Evolutionary conservation across 2,888 invertebrate species (phyloP).

Genomic region (Standfussiana lucernea): DNA sequence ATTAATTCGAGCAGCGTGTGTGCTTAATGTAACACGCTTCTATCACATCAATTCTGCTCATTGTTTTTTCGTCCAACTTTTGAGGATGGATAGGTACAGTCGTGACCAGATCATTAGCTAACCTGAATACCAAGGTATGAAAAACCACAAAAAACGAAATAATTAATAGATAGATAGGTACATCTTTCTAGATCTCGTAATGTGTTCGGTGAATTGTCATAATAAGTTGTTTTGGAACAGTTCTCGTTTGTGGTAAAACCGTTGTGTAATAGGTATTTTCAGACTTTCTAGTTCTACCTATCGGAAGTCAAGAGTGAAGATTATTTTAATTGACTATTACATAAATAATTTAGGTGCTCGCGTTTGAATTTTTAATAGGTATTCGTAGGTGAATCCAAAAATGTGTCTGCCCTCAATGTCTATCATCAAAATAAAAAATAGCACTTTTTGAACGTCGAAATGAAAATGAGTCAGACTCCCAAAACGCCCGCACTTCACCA

Average conservation of each 20-base stretch:
- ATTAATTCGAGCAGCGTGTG: background rate
- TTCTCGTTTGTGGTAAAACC: background rate
- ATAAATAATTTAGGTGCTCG: background rate
- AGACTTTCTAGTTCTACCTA: background rate
- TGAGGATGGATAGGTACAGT: background rate
- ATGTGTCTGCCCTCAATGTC: background rate
- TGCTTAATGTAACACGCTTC: background rate
- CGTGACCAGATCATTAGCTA: background rate
- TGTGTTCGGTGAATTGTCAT: background rate
- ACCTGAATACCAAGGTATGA: background rate
- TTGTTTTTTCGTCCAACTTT: background rate
- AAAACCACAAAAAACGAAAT: background rate
- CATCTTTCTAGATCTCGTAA: background rate
- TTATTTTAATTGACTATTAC: background rate
- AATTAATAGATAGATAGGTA: background rate
- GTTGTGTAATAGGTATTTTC: background rate
- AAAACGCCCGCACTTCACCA: too few species aligned
- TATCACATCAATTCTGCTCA: too few species aligned
- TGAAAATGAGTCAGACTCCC: fast-evolving
- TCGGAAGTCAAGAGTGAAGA: background rate
- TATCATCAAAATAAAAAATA: too few species aligned
- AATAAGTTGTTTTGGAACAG: background rate
- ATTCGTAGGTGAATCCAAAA: background rate
- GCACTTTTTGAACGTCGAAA: too few species aligned
- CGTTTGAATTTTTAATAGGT: background rate